Evolutionary conservation across 2,888 invertebrate species (phyloP).

Genomic region (Tipula lateralis): DNA sequence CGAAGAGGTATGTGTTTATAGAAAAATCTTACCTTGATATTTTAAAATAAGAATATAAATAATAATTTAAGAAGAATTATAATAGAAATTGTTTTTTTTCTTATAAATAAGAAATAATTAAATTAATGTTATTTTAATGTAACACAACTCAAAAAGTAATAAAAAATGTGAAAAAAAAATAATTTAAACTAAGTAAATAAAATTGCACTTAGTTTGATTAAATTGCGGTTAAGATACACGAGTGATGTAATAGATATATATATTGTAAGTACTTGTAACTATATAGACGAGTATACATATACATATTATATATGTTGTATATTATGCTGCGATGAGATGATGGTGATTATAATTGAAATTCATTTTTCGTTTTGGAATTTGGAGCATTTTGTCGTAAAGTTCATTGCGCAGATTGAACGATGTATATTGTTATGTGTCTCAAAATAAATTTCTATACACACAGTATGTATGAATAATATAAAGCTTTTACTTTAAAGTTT

Average conservation of each 20-base stretch:
- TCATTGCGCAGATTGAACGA: background rate
- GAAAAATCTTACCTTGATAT: constrained; percentile 19
- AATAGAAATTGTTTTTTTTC: background rate
- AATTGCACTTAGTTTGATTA: constrained; percentile 24
- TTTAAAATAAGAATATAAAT: constrained; percentile 24
- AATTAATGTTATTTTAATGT: constrained; percentile 11
- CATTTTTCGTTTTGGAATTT: background rate
- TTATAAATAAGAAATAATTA: constrained; percentile 6
- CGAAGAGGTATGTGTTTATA: background rate
- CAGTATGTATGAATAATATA: background rate
- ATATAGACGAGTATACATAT: too few species aligned
- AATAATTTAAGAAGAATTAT: constrained; percentile 20
- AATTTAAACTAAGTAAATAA: background rate
- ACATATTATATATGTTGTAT: background rate
- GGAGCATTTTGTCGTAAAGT: background rate
- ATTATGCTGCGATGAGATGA: background rate
- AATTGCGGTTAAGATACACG: background rate
- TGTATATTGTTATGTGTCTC: background rate
- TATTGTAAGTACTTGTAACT: background rate
- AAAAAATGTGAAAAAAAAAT: background rate
- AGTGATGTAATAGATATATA: background rate
- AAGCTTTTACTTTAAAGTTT: background rate
- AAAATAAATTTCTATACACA: background rate
- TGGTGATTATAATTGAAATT: background rate
- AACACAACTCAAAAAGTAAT: background rate